phyloP scores from a whole-genome alignment of 1,140 invertebrate species.

The Dryas iulia region DNA sequence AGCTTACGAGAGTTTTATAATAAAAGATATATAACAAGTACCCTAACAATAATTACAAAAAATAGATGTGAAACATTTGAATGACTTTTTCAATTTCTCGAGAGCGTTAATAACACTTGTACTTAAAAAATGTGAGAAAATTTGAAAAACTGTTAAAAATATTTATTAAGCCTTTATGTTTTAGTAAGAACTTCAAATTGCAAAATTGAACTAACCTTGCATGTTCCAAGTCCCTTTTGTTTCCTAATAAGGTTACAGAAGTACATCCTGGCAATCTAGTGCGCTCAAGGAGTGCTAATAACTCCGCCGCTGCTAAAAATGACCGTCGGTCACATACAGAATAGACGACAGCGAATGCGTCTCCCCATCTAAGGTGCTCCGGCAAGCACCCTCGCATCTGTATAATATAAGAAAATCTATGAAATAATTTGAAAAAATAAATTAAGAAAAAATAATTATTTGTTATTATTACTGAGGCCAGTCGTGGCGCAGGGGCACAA shows the following conservation, averaged over 20 bases:
- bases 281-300: slow-evolving; percentile 85
- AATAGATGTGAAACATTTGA: no score
- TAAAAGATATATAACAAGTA: no score
- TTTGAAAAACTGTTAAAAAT: no score
- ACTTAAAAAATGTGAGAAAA: no score
- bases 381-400: slow-evolving; percentile 85
- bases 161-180: no score
- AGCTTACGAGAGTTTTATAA: neutral
- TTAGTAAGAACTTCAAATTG: no score
- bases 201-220: slow-evolving; percentile 82
- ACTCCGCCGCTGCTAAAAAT: slow-evolving; percentile 86
- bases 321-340: slow-evolving; percentile 88
- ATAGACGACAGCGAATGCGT: slow-evolving; percentile 92
- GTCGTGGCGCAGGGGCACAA: no score
- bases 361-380: slow-evolving; percentile 90
- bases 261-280: slow-evolving; percentile 86
- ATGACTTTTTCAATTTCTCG: no score
- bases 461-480: no score
- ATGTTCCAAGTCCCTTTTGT: slow-evolving; percentile 91
- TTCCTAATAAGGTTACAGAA: slow-evolving; percentile 88
- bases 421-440: slow-evolving; percentile 12
- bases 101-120: no score
- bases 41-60: no score
- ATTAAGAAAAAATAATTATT: no score
- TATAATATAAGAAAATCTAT: slow-evolving; percentile 31